Conservation (phyloP, 1,140 invertebrate species). For the Catajapyx aquilonaris region DNA sequence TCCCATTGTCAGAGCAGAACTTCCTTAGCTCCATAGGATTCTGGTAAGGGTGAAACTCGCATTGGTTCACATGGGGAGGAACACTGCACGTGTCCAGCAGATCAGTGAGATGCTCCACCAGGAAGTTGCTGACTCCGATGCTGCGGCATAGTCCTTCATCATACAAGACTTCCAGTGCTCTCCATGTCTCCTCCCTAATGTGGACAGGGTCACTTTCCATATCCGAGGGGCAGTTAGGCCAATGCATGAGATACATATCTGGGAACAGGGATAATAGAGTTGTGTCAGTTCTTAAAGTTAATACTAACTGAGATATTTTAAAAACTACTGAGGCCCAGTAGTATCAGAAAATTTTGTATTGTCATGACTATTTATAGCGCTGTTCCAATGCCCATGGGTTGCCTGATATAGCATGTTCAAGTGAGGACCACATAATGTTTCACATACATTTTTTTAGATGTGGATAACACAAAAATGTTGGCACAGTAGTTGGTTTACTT, state of each 20-base stretch:
- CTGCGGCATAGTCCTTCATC: conserved; percentile 17
- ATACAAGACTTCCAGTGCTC: conserved; percentile 18
- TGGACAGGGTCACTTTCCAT: conserved; percentile 13
- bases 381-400: too few relatives aligned
- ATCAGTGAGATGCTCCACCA: conserved; percentile 17
- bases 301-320: too few relatives aligned
- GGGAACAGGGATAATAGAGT: neutral
- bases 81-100: conserved; percentile 17
- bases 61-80: conserved; percentile 22
- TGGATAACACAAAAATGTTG: too few relatives aligned
- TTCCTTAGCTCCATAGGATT: conserved; percentile 17
- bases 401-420: too few relatives aligned
- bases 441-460: too few relatives aligned
- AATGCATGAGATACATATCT: conserved; percentile 19
- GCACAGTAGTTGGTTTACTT: too few relatives aligned
- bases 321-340: too few relatives aligned
- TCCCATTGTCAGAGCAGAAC: conserved; percentile 19
- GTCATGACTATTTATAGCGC: too few relatives aligned
- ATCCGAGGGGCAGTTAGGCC: conserved; percentile 18
- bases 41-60: conserved; percentile 24
- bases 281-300: too few relatives aligned
- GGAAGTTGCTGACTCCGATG: conserved; percentile 23
- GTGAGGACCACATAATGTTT: too few relatives aligned
- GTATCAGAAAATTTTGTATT: too few relatives aligned
- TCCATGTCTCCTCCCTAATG: conserved; percentile 20